Base-by-base conservation (phyloP, 2,113 vertebrate species). In the Pandion haliaetus region DNA sequence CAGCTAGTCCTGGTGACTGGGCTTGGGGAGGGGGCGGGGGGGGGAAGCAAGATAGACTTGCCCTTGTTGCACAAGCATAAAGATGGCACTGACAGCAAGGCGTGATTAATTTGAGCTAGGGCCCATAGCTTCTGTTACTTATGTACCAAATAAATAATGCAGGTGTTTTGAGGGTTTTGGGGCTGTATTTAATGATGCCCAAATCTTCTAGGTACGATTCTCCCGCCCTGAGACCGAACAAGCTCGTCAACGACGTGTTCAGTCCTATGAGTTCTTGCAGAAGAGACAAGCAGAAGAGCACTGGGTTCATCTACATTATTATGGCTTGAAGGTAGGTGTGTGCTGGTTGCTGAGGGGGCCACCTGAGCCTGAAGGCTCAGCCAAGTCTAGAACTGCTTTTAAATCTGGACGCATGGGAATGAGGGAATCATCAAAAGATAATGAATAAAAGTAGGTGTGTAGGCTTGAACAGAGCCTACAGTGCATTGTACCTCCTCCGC, bases 201-300 rank as follows among this genome's bases (percentile, higher is more conserved):
- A 52, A 78, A 82, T 87, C 29, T 92, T 59, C 5, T 76, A 99
- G 99, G 99, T 99, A 69, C 98, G 99, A 70, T 99, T 99, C 93
- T 99, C 99, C 13, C 98, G 99, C 34, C 99, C 99, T 0, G 99
- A 99, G 96, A 99, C 99, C 0, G 99, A 99, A 76, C 99, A 99
- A 96, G 99, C 99, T 63, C 99, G 99, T 6, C 99, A 99, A 95
- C 98, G 99, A 11, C 99, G 99, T 2, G 98, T 99, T 79, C 99
- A 99, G 96, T 99, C 99, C 5, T 99, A 99, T 0, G 99, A 99
- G 96, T 99, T 99, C 96, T 97, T 99, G 91, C 99, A 99, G 98
- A 99, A 99, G 98, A 99, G 99, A 97, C 99, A 99, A 25, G 99
- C 99, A 0, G 99, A 99, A 70, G 99, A 99, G 70, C 99, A 99